These are phyloP conservation scores for Apamea monoglypha DNA, from an alignment of 2,888 invertebrate species.

Conservation along the genomic window DNA sequence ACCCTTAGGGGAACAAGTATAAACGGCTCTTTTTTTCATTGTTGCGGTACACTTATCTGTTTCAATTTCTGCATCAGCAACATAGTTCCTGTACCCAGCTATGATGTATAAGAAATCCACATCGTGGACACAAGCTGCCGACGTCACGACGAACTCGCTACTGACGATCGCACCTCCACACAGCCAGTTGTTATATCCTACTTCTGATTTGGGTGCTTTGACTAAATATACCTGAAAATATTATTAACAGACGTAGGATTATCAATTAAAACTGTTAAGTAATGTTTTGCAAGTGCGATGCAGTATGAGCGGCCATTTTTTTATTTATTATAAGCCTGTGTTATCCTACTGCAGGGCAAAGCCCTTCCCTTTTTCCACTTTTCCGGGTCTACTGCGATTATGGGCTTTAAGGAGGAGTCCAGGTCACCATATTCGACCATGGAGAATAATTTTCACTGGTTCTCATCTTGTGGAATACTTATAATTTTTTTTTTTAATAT, in stretches of 20 bases:
- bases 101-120: constrained; percentile 70
- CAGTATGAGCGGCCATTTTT: too few species aligned
- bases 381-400: too few species aligned
- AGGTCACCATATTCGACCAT: background rate
- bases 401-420: too few species aligned
- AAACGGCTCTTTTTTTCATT: constrained; percentile 70
- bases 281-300: background rate
- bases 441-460: background rate
- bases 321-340: too few species aligned
- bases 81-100: constrained; percentile 73
- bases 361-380: too few species aligned
- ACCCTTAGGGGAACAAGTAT: constrained; percentile 46
- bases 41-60: constrained; percentile 68
- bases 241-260: background rate
- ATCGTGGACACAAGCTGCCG: constrained; percentile 74
- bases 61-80: constrained; percentile 60
- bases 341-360: too few species aligned
- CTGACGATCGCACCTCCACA: constrained; percentile 73
- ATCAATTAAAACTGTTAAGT: background rate
- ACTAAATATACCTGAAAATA: constrained; percentile 67
- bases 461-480: background rate
- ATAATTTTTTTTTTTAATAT: background rate
- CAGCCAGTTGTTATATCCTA: constrained; percentile 69
- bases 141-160: constrained; percentile 65
- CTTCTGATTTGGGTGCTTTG: constrained; percentile 53